A percentile compares a stretch with the other conserved stretches of the same genome.
Evolutionary conservation across 2,888 invertebrate genomes (phyloP).

Genomic region (Tiphia femorata): DNA sequence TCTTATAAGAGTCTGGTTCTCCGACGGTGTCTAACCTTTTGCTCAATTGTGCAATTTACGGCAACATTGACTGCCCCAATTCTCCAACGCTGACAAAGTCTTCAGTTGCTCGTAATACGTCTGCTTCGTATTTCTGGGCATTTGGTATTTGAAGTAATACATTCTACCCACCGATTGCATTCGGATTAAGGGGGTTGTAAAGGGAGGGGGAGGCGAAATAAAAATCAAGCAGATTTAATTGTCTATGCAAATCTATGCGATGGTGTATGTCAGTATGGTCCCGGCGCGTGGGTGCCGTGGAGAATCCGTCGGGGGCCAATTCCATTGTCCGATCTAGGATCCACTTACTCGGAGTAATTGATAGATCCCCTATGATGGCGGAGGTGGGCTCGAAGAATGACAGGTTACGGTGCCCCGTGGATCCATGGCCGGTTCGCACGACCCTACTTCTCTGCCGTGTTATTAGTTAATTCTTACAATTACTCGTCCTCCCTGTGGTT

Average conservation of each 20-base stretch:
- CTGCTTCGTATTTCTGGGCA: no score
- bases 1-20: no score
- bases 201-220: constrained; percentile 46
- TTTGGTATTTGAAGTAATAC: no score
- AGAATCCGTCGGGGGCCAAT: constrained; percentile 50
- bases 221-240: no score
- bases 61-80: no score
- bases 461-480: constrained; percentile 69
- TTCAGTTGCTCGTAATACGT: no score
- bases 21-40: no score
- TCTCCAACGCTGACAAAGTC: no score
- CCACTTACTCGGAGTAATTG: constrained; percentile 64
- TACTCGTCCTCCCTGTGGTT: constrained; percentile 67
- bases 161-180: no score
- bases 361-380: constrained; percentile 59
- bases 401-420: constrained; percentile 60
- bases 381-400: constrained; percentile 62
- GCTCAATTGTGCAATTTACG: no score
- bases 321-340: constrained; percentile 64
- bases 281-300: constrained; percentile 15
- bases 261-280: background rate
- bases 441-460: constrained; percentile 63
- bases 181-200: constrained; percentile 49
- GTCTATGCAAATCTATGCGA: constrained; percentile 28
- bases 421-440: constrained; percentile 63